Evolutionary conservation across 1,140 invertebrate species (phyloP).

Genomic region (Bathynomus jamesi): DNA sequence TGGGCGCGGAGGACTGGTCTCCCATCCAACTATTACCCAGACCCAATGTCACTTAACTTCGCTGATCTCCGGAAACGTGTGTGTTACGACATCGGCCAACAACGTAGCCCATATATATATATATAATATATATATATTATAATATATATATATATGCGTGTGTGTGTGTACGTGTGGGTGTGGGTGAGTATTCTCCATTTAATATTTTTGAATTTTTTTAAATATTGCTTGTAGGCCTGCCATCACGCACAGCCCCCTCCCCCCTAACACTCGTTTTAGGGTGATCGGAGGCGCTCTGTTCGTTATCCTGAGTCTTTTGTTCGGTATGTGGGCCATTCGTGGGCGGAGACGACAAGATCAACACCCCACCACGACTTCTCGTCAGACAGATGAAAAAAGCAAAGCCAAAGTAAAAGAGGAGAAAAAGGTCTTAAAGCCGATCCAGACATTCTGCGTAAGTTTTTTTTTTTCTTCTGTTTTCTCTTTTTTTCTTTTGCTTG

Average conservation of each 20-base stretch:
- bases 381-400: background rate
- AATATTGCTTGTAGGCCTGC: too few species aligned
- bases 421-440: background rate
- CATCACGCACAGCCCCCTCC: slow-evolving; percentile 12
- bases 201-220: too few species aligned
- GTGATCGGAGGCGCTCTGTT: slow-evolving; percentile 12
- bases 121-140: too few species aligned
- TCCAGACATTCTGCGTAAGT: background rate
- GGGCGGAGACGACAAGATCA: slow-evolving; percentile 7
- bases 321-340: slow-evolving; percentile 15
- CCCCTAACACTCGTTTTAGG: slow-evolving; percentile 9
- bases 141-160: background rate
- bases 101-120: too few species aligned
- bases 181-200: background rate
- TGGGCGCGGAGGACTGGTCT: too few species aligned
- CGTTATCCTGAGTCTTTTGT: slow-evolving; percentile 4
- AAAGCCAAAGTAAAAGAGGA: background rate
- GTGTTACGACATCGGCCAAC: too few species aligned
- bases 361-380: slow-evolving; percentile 1
- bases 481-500: background rate
- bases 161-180: background rate
- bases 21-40: too few species aligned
- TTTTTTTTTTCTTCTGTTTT: background rate
- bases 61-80: too few species aligned
- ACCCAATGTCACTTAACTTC: too few species aligned